These are phyloP conservation scores for Psettodes erumei DNA, from an alignment of 2,113 vertebrate genomes.

Conservation along the genomic window DNA sequence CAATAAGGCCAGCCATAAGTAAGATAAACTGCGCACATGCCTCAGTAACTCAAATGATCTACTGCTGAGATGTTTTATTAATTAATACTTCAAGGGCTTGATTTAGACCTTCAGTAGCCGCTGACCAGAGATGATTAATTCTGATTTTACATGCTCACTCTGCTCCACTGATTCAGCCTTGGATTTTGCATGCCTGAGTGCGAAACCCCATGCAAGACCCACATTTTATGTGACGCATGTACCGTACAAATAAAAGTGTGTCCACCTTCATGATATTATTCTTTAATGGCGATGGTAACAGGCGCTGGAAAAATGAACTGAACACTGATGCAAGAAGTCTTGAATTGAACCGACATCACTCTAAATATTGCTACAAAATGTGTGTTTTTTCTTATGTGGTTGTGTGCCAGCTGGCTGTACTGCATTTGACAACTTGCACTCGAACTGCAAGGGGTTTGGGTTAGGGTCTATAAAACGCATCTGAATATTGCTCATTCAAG, in stretches of 20 bases:
- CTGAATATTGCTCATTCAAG: not conserved
- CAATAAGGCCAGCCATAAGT: conserved; percentile 32
- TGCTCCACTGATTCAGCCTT: conserved; percentile 18
- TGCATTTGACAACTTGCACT: not conserved
- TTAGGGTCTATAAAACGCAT: not conserved
- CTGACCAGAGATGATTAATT: conserved; percentile 48
- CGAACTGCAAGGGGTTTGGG: no score
- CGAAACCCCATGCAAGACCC: not conserved
- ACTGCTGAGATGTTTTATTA: conserved; percentile 24
- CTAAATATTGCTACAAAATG: not conserved
- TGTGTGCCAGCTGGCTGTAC: not conserved
- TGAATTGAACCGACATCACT: not conserved
- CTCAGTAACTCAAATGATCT: conserved; percentile 46
- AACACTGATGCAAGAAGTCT: not conserved
- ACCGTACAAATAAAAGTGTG: conserved; percentile 2
- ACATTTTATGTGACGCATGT: conserved; percentile 14
- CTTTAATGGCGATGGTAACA: not conserved
- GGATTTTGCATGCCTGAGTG: conserved; percentile 10
- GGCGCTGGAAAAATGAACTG: not conserved
- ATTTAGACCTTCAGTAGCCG: conserved; percentile 34
- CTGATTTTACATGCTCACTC: conserved; percentile 33
- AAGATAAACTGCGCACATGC: conserved; percentile 44
- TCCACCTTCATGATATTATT: not conserved
- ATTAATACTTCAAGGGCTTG: conserved; percentile 36
- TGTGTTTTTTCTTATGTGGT: not conserved